Evolutionary conservation across 2,888 invertebrate genomes (phyloP).

Genomic region (Cosmopolites sordidus): DNA sequence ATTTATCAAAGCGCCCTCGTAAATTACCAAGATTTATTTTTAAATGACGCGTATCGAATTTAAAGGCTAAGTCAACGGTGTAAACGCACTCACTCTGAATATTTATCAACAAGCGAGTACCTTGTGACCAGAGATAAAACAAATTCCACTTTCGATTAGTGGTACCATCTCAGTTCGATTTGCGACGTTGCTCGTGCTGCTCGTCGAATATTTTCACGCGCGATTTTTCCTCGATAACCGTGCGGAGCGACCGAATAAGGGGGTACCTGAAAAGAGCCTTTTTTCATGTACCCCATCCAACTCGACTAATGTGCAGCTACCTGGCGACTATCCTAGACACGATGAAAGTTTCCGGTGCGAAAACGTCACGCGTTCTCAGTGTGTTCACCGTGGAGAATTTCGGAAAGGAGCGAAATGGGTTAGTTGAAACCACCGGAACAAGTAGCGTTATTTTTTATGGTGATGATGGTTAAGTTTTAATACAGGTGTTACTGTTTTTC

Average conservation of each 20-base stretch:
- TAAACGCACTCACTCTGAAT: constrained; percentile 4
- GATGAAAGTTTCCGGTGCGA: constrained; percentile 5
- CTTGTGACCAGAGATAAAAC: constrained; percentile 22
- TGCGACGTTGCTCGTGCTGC: background rate
- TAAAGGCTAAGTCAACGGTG: constrained; percentile 1
- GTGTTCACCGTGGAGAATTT: constrained; percentile 17
- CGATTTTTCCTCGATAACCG: too few species aligned
- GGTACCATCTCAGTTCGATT: background rate
- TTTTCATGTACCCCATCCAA: too few species aligned
- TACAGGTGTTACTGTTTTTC: too few species aligned
- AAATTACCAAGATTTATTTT: too few species aligned
- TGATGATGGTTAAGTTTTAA: too few species aligned
- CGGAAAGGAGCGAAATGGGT: constrained; percentile 1
- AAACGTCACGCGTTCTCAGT: constrained; percentile 6
- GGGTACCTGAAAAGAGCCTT: too few species aligned
- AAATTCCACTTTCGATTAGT: background rate
- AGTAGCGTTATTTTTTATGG: too few species aligned
- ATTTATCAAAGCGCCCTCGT: too few species aligned
- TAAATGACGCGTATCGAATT: too few species aligned
- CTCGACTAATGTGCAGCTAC: constrained; percentile 8
- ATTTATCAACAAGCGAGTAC: constrained; percentile 7
- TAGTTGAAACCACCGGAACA: constrained; percentile 2
- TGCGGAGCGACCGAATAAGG: too few species aligned
- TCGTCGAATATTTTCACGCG: too few species aligned
- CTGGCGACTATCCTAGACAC: constrained; percentile 5